Conservation (phyloP, 2,797 vertebrate species). For the Helostoma temminkii region DNA sequence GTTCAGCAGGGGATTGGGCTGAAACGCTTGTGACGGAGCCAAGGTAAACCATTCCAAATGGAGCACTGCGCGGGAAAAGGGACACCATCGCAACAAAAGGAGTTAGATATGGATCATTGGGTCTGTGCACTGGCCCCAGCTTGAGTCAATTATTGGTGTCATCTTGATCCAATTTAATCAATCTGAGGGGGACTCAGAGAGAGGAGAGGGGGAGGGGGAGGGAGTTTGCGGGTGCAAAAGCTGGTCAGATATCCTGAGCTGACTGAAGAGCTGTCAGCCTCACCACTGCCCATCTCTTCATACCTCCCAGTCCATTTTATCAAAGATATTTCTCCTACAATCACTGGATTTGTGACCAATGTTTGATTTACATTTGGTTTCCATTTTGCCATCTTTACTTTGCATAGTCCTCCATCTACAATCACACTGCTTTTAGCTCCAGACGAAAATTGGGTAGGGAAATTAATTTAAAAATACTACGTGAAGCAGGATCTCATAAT, state of each 20-base stretch:
- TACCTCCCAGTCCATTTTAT: neutral
- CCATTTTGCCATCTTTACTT: neutral
- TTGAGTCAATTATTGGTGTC: slow-evolving; percentile 99
- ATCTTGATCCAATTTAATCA: slow-evolving; percentile 99
- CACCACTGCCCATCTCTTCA: slow-evolving; percentile 1
- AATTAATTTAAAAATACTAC: neutral
- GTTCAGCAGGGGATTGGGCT: slow-evolving; percentile 93
- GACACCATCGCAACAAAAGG: slow-evolving; percentile 90
- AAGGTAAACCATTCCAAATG: slow-evolving; percentile 99
- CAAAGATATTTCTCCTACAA: neutral
- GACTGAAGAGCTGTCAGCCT: slow-evolving; percentile 77
- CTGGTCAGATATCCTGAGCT: slow-evolving; percentile 95
- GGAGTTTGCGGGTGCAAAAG: slow-evolving; percentile 86
- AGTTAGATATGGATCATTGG: slow-evolving; percentile 97
- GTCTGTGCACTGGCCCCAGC: slow-evolving; percentile 91
- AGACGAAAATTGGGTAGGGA: slow-evolving; percentile 7
- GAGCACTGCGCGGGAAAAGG: slow-evolving; percentile 93
- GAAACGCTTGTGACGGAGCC: slow-evolving; percentile 95
- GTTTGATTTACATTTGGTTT: slow-evolving; percentile 6
- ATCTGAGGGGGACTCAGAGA: slow-evolving; percentile 89
- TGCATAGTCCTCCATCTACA: neutral
- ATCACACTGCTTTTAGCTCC: neutral
- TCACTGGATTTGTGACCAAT: slow-evolving; percentile 1
- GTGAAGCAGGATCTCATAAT: slow-evolving; percentile 23
- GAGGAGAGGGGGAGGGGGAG: slow-evolving; percentile 31